Conservation (phyloP, 2,888 invertebrate species). For the Sinhomidia bicolor region DNA sequence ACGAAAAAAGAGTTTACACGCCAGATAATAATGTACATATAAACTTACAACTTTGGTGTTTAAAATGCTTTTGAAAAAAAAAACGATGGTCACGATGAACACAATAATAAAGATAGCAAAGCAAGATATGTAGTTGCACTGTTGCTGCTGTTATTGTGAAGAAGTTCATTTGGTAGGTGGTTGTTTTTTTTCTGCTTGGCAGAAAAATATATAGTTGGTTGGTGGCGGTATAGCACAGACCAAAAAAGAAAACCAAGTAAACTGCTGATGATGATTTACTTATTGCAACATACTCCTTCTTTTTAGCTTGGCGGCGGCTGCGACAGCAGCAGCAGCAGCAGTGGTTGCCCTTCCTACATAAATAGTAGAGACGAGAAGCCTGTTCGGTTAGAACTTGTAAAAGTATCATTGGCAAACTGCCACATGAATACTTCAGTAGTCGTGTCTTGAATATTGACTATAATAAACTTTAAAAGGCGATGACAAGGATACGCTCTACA, state of each 20-base stretch:
- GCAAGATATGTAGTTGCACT: neutral
- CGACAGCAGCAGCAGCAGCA: neutral
- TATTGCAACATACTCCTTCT: too few relatives aligned
- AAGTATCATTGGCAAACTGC: neutral
- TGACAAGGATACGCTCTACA: neutral
- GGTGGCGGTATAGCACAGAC: neutral
- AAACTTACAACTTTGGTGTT: neutral
- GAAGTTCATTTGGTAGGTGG: too few relatives aligned
- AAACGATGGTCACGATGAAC: neutral
- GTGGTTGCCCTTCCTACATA: neutral
- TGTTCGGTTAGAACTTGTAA: neutral
- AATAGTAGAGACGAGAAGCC: too few relatives aligned
- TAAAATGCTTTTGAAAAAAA: too few relatives aligned
- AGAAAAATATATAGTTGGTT: neutral
- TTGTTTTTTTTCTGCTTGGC: too few relatives aligned
- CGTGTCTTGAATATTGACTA: neutral
- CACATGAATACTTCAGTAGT: neutral
- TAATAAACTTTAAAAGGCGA: constrained; percentile 4
- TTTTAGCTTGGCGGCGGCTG: neutral
- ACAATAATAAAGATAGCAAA: neutral
- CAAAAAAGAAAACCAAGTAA: neutral
- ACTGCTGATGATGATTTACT: constrained; percentile 20
- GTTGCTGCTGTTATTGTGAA: too few relatives aligned
- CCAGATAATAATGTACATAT: neutral
- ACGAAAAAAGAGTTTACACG: neutral